Base-by-base conservation (phyloP, 2,888 invertebrate genomes). In the Cheilosia pagana region DNA sequence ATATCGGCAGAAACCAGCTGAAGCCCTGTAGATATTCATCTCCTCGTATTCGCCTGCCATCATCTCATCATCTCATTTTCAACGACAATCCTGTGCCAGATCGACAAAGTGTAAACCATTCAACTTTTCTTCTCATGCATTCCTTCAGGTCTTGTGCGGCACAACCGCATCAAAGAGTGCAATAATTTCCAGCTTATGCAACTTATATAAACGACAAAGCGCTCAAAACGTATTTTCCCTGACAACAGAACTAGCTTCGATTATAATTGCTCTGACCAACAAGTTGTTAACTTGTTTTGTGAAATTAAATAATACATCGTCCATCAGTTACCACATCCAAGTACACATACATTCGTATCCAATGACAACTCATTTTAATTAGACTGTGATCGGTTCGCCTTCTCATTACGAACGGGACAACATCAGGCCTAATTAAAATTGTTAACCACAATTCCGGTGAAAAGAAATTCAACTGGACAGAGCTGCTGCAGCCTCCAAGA, bases 261-360 rank as follows among this genome's bases (percentile, higher is more conserved):
- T 10, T 14, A 23, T 21, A 59, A 41, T 41, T 59, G 57, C 57
- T 59, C 23, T 23, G 16, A 7, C 7, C 39, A 59, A 59, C 57
- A 19, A 14, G 39, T 59, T 14, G 39, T 39, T 23, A 39, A 59
- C 57, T 39, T 2, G 55, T 55, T 55, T 31, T 2, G 14, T 31
- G 10, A 55, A 55, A 55, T 55, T 55, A 25, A 35, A 55, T 55
- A 55, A 28, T 16, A 53, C 28, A 28, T 35, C 35, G 12, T 35
- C 35, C 35, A 12, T 35, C 35, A 12, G 12, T 35, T 12, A 12
- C 35, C 35, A 35, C 35, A 35, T 12, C 3, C 12, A 35, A 35
- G 28, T 28, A 8, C 28, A 28, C 8, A 28, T 2, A 8, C 28
- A 8, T n/a, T n/a, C n/a, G n/a, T n/a, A n/a, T n/a, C n/a, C 28